Evolutionary conservation across 2,888 invertebrate genomes (phyloP), one percentile per base, ranked within the genome.

Genomic region (Osmoderma eremita): DNA sequence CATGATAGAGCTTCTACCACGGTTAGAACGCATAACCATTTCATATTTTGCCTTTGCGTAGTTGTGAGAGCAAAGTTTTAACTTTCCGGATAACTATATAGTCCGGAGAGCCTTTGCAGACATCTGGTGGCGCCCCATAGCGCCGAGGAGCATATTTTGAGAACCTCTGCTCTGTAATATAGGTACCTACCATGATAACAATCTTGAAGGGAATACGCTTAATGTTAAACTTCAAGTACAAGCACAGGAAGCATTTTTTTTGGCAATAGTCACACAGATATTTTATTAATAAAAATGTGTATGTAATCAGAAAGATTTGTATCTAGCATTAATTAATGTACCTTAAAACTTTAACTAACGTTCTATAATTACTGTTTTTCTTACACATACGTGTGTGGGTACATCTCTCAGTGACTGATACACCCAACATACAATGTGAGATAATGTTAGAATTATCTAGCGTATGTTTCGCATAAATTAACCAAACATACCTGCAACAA

Each of bases 311-410:
- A 42, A 13, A 61, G 58, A 61, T 61, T 61, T 61, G 58, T 61
- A 61, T 61, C 58, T 61, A 61, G 18, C 58, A 45, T 45, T 61
- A 61, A 61, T 61, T 61, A 61, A 61, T 61, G 58, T 36, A 48
- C 36, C 45, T 45, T 45, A 45, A 45, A 42, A 15, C n/a, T n/a
- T n/a, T n/a, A 24, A 22, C 24, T 61, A 20, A 48, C 45, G 58
- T 61, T 61, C 36, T 61, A 30, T 61, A 61, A 48, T 61, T 61
- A 45, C 15, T 6, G 17, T 61, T 45, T 61, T 61, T 30, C 30
- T 45, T 56, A 3, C 8, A 30, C 10, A 10, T 6, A 30, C 30
- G 10, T 30, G 1, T 48, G 6, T 56, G 20, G 13, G 20, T 53
- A 45, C 15, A 36, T 36, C 45, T 45, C 18, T 61, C 45, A 30